Base-by-base conservation (phyloP, 2,797 vertebrate genomes). In the Yasuhikotakia modesta region DNA sequence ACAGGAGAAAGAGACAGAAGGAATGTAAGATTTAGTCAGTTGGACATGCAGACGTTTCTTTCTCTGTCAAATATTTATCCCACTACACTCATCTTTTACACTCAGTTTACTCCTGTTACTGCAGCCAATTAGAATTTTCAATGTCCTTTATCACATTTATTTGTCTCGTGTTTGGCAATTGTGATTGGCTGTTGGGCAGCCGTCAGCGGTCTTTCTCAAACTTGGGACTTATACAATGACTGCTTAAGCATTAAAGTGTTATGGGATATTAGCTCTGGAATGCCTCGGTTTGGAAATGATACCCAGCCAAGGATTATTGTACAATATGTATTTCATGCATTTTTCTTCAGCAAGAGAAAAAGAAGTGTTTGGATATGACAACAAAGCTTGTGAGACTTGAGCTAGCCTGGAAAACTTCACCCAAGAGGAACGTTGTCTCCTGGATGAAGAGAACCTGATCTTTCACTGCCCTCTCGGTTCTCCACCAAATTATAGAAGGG, bases 91-190 rank as follows among this genome's bases (percentile, higher is more conserved):
- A 48, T 39, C 14, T 17, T 3, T 55, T 24, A 32, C 27, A 16
- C 22, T n/a, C 52, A 19, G 61, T 58, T 35, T 11, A 12, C 58
- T 11, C 43, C 39, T 35, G 22, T 60, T 43, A 10, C 39, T 43
- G 10, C 39, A 81, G 80, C 82, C 82, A 78, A 85, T 87, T 87
- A 83, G 86, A 84, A 86, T 84, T 82, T 87, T 90, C 83, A 83
- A 87, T 87, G 76, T 90, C 85, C 83, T 84, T 85, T 75, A 84
- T 86, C 83, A 87, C 68, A 84, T 86, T 85, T 83, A 80, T 88
- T 86, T 85, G 80, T 71, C 80, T 88, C 75, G 84, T 86, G 85
- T 86, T 80, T 53, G 85, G 80, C 79, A 83, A 86, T 81, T 80
- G 77, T 73, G 52, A 43, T 45, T 43, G 88, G 87, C 82, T 87